Evolutionary conservation across 2,113 vertebrate genomes (phyloP).

Genomic region (Mastomys natalensis): DNA sequence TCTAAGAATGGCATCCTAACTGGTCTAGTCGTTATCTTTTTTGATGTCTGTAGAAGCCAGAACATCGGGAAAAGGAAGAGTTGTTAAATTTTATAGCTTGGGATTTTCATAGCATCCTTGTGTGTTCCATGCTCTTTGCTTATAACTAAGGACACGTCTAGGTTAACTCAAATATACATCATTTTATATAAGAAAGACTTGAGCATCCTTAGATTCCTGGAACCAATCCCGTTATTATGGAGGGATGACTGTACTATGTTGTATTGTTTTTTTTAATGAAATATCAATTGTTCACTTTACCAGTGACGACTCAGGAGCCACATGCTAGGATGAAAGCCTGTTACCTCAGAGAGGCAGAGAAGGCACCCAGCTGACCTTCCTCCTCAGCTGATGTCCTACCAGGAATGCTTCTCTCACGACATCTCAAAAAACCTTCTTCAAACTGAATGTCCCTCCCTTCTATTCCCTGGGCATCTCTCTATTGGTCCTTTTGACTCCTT

Average conservation of each 20-base stretch:
- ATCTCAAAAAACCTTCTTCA: no score
- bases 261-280: not conserved
- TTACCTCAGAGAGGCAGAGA: no score
- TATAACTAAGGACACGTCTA: not conserved
- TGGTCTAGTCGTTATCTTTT: slow-evolving; percentile 48
- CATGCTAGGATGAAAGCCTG: no score
- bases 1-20: slow-evolving; percentile 47
- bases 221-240: not conserved
- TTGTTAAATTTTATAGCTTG: slow-evolving; percentile 36
- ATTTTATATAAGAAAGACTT: not conserved
- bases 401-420: no score
- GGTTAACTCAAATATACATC: not conserved
- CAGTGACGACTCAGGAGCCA: no score
- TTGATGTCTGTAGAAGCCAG: slow-evolving; percentile 53
- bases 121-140: not conserved
- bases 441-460: no score
- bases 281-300: no score
- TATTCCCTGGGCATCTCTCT: no score
- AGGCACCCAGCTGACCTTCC: no score
- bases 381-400: no score
- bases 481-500: no score
- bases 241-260: not conserved
- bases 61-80: slow-evolving; percentile 41
- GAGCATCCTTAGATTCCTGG: not conserved
- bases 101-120: not conserved